A percentile compares a stretch with the other conserved stretches of the same genome.
phyloP scores from a whole-genome alignment of 2,797 vertebrate genomes.

The Falco biarmicus region DNA sequence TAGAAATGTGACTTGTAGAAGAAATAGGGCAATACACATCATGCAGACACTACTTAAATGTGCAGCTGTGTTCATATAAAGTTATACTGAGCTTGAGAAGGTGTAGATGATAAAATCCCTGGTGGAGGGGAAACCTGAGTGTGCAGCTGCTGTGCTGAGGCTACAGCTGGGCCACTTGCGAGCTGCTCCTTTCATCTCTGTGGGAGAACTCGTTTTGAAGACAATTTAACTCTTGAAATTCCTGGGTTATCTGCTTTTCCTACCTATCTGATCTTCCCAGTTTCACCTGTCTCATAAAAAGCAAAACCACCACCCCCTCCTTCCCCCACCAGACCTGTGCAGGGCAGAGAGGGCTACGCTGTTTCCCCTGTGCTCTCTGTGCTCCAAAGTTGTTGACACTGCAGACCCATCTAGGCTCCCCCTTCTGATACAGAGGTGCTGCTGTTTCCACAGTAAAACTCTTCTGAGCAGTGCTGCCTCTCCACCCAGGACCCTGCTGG shows the following conservation, averaged over 20 bases:
- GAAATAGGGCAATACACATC: not conserved
- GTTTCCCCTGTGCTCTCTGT: not conserved
- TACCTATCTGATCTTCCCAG: constrained; percentile 4
- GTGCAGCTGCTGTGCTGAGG: not conserved
- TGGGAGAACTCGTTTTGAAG: constrained; percentile 25
- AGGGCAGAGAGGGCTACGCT: not conserved
- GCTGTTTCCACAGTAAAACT: not conserved
- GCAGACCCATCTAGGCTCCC: not conserved
- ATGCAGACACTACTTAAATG: not conserved
- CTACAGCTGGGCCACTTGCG: not conserved
- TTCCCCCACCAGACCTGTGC: not conserved
- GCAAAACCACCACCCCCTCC: not conserved
- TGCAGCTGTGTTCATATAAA: not conserved
- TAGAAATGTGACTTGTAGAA: not conserved
- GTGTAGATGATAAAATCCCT: not conserved
- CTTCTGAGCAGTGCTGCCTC: not conserved
- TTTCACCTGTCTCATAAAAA: not conserved
- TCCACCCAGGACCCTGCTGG: not conserved
- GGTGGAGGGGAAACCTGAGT: not conserved
- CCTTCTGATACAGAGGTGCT: not conserved
- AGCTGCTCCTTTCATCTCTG: constrained; percentile 30
- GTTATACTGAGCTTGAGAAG: not conserved
- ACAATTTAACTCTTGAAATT: constrained; percentile 42
- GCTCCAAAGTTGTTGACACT: not conserved
- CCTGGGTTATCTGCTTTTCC: constrained; percentile 35